These are phyloP conservation scores for Empis stercorea DNA, from an alignment of 2,888 invertebrate species.

Conservation along the genomic window DNA sequence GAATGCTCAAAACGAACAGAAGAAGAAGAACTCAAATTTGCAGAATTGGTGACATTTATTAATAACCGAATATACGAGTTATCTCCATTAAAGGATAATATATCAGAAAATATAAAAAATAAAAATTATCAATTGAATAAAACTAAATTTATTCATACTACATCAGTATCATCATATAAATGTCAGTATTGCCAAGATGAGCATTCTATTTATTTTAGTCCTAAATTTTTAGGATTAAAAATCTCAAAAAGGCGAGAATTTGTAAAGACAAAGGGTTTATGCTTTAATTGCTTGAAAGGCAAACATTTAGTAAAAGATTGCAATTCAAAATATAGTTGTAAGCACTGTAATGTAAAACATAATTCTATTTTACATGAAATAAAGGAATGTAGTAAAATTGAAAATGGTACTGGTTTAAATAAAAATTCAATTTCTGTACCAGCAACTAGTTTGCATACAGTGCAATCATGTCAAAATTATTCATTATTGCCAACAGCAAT, in stretches of 20 bases:
- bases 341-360: slow-evolving; percentile 2
- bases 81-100: neutral
- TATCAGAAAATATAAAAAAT: neutral
- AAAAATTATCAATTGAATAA: neutral
- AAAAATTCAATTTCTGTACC: neutral
- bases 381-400: neutral
- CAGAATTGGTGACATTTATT: neutral
- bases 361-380: slow-evolving; percentile 4
- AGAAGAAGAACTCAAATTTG: neutral
- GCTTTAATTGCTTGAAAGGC: slow-evolving; percentile 1
- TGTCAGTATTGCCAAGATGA: neutral
- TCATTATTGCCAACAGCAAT: slow-evolving; percentile 7
- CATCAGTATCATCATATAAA: neutral
- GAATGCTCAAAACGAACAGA: neutral
- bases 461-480: neutral
- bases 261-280: slow-evolving; percentile 4
- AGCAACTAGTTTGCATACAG: neutral
- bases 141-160: neutral
- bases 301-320: slow-evolving; percentile 3
- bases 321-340: slow-evolving; percentile 5
- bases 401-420: neutral
- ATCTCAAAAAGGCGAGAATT: slow-evolving; percentile 5
- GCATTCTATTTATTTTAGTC: neutral
- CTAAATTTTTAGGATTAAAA: neutral
- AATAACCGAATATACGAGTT: neutral